Base-by-base conservation (phyloP, 2,113 vertebrate species). In the Phalacrocorax carbo region DNA sequence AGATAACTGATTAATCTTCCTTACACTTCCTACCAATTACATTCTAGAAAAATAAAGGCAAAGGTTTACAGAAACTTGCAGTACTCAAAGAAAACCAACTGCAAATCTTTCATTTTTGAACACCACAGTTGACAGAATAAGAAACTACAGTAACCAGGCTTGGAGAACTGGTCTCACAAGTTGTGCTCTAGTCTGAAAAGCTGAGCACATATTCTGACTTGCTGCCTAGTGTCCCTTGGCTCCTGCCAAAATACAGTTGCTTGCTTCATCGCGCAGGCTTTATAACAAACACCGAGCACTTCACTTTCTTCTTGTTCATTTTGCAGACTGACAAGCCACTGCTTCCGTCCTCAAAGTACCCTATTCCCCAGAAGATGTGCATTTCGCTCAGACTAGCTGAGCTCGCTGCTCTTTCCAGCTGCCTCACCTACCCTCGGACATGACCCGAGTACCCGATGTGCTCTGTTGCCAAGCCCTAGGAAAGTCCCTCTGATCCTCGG, bases 141-240 rank as follows among this genome's bases (percentile, higher is more conserved):
- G 57, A 26, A 88, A 26, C 29, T 26, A 6, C 49, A 70, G 21
- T 15, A 78, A 40, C 30, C 4, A 20, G 36, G 14, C 20, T 66
- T 30, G 21, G 51, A 44, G 68, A 48, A 88, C 77, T 2, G 10
- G 8, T 44, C 48, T 85, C 83, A 42, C 38, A 48, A 27, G 7
- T 2, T 2, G 3, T 15, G 36, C 71, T 86, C 40, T 38, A 2
- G 30, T 52, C 34, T 22, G 36, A 60, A 73, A 52, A 86, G 57
- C n/a, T n/a, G 38, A 58, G 26, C 10, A 0, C 6, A 1, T 5
- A 7, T 62, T 23, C 58, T 22, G 21, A 18, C 26, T 15, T 8
- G 8, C 86, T 88, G 62, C 55, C 36, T 10, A 0, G 9, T 8
- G 61, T 42, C 19, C 57, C 79, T n/a, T 4, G 19, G n/a, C 75